A percentile compares a stretch with the other conserved stretches of the same genome.
phyloP scores from a whole-genome alignment of 2,797 vertebrate genomes.

The Enteromius trimaculatus region DNA sequence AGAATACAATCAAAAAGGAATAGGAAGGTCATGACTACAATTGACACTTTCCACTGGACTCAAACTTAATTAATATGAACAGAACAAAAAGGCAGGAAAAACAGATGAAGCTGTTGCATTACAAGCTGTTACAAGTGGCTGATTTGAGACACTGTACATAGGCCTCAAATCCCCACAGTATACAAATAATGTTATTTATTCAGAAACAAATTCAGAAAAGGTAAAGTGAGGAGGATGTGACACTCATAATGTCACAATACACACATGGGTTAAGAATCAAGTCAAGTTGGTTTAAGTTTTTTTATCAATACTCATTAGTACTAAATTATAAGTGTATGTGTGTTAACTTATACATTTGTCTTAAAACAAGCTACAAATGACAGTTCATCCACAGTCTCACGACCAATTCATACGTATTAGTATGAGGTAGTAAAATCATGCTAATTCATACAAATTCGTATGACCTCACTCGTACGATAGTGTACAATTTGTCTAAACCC shows the following conservation, averaged over 20 bases:
- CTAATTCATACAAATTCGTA: too few relatives aligned
- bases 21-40: neutral
- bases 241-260: neutral
- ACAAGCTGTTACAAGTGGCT: neutral
- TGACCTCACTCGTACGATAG: too few relatives aligned
- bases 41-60: neutral
- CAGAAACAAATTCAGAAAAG: neutral
- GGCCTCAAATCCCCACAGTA: neutral
- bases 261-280: neutral
- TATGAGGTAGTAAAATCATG: too few relatives aligned
- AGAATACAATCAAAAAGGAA: slow-evolving; percentile 59
- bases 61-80: neutral
- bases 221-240: neutral
- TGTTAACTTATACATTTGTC: neutral
- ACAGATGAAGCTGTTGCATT: too few relatives aligned
- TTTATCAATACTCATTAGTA: neutral
- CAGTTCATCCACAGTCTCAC: too few relatives aligned
- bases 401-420: too few relatives aligned
- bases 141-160: neutral
- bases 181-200: neutral
- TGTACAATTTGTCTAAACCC: too few relatives aligned
- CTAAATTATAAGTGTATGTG: neutral
- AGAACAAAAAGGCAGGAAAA: neutral
- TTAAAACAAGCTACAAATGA: too few relatives aligned
- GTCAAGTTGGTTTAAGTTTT: neutral